phyloP scores from a whole-genome alignment of 2,797 vertebrate species.

The Glyptemys insculpta region DNA sequence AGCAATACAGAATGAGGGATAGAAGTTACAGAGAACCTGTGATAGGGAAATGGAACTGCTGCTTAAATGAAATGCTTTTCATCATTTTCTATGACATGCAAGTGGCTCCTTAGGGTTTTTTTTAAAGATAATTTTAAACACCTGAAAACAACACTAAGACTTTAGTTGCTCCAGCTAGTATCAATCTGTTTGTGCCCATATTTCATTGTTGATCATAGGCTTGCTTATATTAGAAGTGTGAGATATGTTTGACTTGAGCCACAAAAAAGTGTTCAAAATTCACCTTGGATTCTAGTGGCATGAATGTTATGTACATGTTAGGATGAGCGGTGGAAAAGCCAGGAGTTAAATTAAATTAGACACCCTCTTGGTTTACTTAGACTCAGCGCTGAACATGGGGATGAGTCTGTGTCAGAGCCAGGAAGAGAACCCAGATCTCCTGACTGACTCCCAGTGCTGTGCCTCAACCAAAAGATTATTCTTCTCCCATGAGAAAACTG shows the following conservation, averaged over 20 bases:
- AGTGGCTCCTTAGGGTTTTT: neutral
- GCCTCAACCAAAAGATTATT: neutral
- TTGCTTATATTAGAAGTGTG: constrained; percentile 9
- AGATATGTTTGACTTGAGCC: neutral
- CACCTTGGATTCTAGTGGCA: neutral
- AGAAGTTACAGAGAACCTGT: neutral
- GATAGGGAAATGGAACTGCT: constrained; percentile 38
- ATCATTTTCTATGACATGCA: neutral
- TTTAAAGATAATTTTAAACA: too few species aligned
- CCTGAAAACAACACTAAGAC: constrained; percentile 21
- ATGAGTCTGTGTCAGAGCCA: neutral
- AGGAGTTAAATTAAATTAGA: neutral
- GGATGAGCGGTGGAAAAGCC: neutral
- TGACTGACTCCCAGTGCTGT: neutral
- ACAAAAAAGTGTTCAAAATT: neutral
- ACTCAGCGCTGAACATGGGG: neutral
- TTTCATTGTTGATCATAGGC: neutral
- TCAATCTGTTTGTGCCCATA: neutral
- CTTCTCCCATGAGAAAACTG: neutral
- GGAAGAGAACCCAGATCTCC: neutral
- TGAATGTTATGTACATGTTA: neutral
- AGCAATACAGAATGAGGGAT: neutral
- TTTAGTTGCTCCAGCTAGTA: constrained; percentile 30
- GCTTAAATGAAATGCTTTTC: constrained; percentile 23
- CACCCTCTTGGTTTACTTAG: neutral